Conservation (phyloP, 2,888 invertebrate species). For the Allolobophora icterica region DNA sequence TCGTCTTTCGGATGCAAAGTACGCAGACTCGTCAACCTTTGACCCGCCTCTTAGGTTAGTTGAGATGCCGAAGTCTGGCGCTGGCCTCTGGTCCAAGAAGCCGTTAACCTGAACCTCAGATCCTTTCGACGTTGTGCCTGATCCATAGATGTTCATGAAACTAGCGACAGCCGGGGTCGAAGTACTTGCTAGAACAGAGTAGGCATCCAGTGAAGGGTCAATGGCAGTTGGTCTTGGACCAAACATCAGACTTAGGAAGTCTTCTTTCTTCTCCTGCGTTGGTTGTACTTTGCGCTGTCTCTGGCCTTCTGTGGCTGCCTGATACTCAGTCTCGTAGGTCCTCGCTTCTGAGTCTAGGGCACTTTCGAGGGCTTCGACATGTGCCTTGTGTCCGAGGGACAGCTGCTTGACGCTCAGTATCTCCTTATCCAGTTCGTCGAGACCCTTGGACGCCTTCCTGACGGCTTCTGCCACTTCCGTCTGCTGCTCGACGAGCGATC, state of each 20-base stretch:
- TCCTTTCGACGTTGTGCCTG: not conserved
- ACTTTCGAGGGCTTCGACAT: constrained; percentile 38
- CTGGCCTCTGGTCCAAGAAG: not conserved
- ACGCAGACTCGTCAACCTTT: not conserved
- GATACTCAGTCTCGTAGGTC: constrained; percentile 37
- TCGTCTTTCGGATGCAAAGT: not conserved
- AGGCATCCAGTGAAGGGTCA: not conserved
- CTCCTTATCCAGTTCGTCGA: constrained; percentile 45
- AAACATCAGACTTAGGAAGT: constrained; percentile 9
- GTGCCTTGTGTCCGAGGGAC: constrained; percentile 40
- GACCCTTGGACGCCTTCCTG: constrained; percentile 43
- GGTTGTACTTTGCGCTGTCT: not conserved
- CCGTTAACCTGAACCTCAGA: not conserved
- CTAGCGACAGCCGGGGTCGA: constrained; percentile 22
- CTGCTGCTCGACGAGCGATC: constrained; percentile 44
- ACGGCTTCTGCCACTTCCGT: constrained; percentile 42
- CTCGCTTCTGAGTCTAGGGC: constrained; percentile 40
- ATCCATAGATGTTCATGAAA: constrained; percentile 24
- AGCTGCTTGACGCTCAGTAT: constrained; percentile 44
- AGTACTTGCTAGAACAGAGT: not conserved
- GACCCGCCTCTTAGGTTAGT: not conserved
- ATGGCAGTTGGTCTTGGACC: not conserved
- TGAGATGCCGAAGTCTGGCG: not conserved
- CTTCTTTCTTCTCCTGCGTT: not conserved
- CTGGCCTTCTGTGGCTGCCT: constrained; percentile 34